Percentiles rank a stretch among this genome's conserved stretches.
Evolutionary conservation across 1,140 invertebrate genomes (phyloP).

Genomic region (Drosophila biarmipes): DNA sequence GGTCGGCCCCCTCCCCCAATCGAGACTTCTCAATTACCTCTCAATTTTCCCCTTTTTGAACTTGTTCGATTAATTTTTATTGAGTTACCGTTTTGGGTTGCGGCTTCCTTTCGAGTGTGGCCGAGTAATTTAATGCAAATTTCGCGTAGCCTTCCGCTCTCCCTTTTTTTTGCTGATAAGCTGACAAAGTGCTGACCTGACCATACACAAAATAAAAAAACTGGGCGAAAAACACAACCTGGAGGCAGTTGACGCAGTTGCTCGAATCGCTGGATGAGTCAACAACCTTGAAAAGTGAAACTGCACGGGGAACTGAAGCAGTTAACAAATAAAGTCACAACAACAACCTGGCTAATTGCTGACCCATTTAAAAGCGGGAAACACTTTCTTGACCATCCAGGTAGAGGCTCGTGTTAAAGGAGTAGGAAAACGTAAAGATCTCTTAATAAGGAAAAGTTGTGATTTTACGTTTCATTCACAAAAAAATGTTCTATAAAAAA

Average conservation of each 20-base stretch:
- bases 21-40: constrained; percentile 26
- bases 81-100: constrained; percentile 43
- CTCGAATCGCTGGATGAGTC: constrained; percentile 50
- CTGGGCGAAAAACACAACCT: constrained; percentile 9
- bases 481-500: too few relatives aligned
- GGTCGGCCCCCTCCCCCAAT: neutral
- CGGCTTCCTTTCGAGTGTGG: constrained; percentile 42
- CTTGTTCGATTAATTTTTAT: constrained; percentile 50
- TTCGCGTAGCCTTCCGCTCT: constrained; percentile 28
- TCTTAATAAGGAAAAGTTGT: too few relatives aligned
- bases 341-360: constrained; percentile 55
- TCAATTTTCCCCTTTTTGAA: constrained; percentile 42
- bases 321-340: constrained; percentile 39
- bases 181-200: constrained; percentile 56
- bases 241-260: constrained; percentile 21
- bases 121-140: constrained; percentile 52
- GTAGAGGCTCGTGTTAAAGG: neutral
- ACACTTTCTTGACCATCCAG: neutral
- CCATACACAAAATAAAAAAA: constrained; percentile 42
- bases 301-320: constrained; percentile 38
- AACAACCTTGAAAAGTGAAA: constrained; percentile 76
- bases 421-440: too few relatives aligned
- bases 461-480: too few relatives aligned
- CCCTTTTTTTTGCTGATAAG: constrained; percentile 34
- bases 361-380: constrained; percentile 56